Evolutionary conservation across 2,888 invertebrate genomes (phyloP).

Genomic region (Aporophyla lueneburgensis): DNA sequence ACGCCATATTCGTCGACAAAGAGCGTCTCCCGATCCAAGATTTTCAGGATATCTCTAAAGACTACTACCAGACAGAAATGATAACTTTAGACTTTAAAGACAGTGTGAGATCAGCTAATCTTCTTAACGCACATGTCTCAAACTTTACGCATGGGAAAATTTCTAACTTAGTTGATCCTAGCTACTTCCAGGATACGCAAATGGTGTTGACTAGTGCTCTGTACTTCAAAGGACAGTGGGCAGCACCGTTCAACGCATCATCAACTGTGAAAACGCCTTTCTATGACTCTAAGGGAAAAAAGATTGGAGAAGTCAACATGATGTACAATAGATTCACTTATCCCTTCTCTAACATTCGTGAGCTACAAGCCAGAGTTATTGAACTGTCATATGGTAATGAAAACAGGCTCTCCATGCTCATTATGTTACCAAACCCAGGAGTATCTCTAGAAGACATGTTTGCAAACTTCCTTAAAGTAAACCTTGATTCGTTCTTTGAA

Average conservation of each 20-base stretch:
- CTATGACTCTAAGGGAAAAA: constrained; percentile 88
- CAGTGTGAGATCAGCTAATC: constrained; percentile 68
- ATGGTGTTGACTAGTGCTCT: constrained; percentile 93
- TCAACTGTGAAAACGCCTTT: constrained; percentile 90
- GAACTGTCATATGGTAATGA: constrained; percentile 93
- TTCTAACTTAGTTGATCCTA: constrained; percentile 76
- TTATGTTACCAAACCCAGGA: constrained; percentile 92
- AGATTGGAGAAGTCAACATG: constrained; percentile 92
- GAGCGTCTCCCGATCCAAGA: constrained; percentile 67
- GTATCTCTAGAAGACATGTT: constrained; percentile 89
- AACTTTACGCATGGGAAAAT: constrained; percentile 82
- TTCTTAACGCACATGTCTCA: constrained; percentile 77
- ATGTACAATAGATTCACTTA: constrained; percentile 93
- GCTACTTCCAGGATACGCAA: constrained; percentile 86
- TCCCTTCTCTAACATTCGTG: constrained; percentile 90
- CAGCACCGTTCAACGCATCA: constrained; percentile 91
- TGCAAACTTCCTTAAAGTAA: constrained; percentile 83
- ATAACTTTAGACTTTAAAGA: constrained; percentile 77
- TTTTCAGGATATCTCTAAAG: constrained; percentile 71
- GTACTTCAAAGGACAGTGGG: constrained; percentile 94
- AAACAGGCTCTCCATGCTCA: constrained; percentile 91
- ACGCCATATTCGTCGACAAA: constrained; percentile 80
- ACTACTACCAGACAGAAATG: constrained; percentile 77
- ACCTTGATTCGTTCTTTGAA: constrained; percentile 88
- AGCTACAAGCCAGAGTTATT: constrained; percentile 91